Base-by-base conservation (phyloP, 2,888 invertebrate species). In the Diaprepes abbreviatus region DNA sequence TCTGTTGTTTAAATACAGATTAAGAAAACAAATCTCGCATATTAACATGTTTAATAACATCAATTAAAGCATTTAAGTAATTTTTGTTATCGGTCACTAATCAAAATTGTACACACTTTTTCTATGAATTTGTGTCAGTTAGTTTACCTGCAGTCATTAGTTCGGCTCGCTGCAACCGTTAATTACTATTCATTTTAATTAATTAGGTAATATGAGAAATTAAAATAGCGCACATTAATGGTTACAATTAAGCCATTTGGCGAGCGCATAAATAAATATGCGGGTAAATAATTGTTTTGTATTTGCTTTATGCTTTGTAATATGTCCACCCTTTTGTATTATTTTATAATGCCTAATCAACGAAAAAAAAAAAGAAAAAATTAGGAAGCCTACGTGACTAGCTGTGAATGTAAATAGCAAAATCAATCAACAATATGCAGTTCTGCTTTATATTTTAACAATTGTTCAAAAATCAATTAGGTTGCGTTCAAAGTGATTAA, bases 1-100 rank as follows among this genome's bases (percentile, higher is more conserved):
- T n/a, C 43, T 43, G 12, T 28, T 48, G 48, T 48, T 48, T 24
- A 28, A 28, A 28, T 1, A 48, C 5, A 48, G 14, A 28, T 28
- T 48, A 48, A 48, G 24, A 48, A 48, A 48, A 14, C 28, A 24
- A 48, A 28, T 48, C 10, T 14, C 10, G 24, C 28, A 12, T 36
- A 21, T 14, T 36, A 12, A 36, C n/a, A 36, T 38, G 55, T 12
- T 14, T 55, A 55, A 36, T 54, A n/a, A 54, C 14, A 55, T 17
- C 28, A 54, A 35, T 54, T 54, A 54, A 12, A n/a, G 5, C 33
- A 4, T 33, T 52, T 33, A 33, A n/a, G 31, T 33, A 17, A n/a
- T 48, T 21, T 55, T 36, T 38, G 12, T 55, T 36, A 55, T 55
- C 55, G 36, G 55, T 55, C 21, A 36, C 36, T 55, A 55, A 55